Evolutionary conservation across 2,113 vertebrate genomes (phyloP).

Genomic region (Rhinichthys klamathensis): DNA sequence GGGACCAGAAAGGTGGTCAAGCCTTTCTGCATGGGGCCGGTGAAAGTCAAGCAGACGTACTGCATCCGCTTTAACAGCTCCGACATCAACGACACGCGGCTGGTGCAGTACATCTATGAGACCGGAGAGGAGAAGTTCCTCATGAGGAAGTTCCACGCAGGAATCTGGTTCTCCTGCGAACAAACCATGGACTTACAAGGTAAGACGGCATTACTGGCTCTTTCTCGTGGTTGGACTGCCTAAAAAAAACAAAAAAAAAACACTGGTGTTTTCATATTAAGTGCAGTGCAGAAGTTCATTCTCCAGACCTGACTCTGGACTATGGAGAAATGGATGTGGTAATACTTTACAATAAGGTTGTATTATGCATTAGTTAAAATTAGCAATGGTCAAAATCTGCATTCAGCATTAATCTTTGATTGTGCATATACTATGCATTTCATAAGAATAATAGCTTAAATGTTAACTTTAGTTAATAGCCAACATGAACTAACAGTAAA

Average conservation of each 20-base stretch:
- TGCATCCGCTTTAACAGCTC: slow-evolving; percentile 83
- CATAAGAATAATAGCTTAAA: no score
- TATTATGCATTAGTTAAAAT: neutral
- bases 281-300: neutral
- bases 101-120: slow-evolving; percentile 88
- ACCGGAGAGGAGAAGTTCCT: slow-evolving; percentile 86
- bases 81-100: slow-evolving; percentile 74
- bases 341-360: neutral
- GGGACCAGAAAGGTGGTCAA: slow-evolving; percentile 86
- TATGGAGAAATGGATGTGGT: neutral
- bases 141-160: slow-evolving; percentile 82
- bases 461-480: no score
- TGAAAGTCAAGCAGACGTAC: slow-evolving; percentile 69
- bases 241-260: no score
- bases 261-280: no score
- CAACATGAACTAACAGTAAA: no score
- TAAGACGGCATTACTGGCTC: slow-evolving; percentile 64
- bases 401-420: no score
- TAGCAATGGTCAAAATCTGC: no score
- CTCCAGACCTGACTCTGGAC: neutral
- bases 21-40: slow-evolving; percentile 80
- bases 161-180: slow-evolving; percentile 90
- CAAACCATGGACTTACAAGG: slow-evolving; percentile 79
- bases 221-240: neutral
- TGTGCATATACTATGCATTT: no score